A percentile compares a stretch with the other conserved stretches of the same genome.
Evolutionary conservation across 2,888 invertebrate genomes (phyloP).

Genomic region (Metopia argyrocephala): DNA sequence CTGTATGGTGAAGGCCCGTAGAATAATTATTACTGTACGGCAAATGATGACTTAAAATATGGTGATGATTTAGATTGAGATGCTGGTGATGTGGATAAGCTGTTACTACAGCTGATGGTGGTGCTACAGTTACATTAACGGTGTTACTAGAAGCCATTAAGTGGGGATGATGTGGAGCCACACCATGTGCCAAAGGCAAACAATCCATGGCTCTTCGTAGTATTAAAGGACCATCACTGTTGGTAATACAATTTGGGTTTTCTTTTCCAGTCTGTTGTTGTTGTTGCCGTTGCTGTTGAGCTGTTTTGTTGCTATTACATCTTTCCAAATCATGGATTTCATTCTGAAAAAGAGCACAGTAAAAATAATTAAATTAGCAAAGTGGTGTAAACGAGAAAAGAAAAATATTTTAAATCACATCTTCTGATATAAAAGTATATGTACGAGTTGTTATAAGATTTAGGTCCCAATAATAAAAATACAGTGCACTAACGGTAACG

Average conservation of each 20-base stretch:
- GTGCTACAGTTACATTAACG: conserved; percentile 75
- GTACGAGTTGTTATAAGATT: no score
- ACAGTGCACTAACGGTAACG: no score
- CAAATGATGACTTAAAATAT: conserved; percentile 72
- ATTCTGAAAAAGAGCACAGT: conserved; percentile 68
- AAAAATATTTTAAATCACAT: no score
- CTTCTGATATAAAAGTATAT: no score
- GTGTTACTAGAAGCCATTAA: conserved; percentile 77
- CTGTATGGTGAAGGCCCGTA: conserved; percentile 63
- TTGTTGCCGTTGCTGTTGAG: conserved; percentile 54
- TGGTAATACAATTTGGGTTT: conserved; percentile 41
- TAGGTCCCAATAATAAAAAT: no score
- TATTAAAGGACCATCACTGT: conserved; percentile 38
- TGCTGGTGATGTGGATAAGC: conserved; percentile 74
- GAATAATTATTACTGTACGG: conserved; percentile 73
- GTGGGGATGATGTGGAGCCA: conserved; percentile 63
- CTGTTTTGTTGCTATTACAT: conserved; percentile 66
- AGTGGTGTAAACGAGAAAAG: neutral
- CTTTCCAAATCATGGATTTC: conserved; percentile 71
- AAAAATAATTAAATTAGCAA: neutral
- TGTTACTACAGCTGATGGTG: conserved; percentile 72
- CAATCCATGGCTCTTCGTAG: conserved; percentile 83
- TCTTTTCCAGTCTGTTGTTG: conserved; percentile 60
- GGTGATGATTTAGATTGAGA: conserved; percentile 71
- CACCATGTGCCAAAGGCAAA: conserved; percentile 82